Evolutionary conservation across 2,888 invertebrate genomes (phyloP), one percentile per base, ranked within the genome.

Genomic region (Ypsolopha sequella): DNA sequence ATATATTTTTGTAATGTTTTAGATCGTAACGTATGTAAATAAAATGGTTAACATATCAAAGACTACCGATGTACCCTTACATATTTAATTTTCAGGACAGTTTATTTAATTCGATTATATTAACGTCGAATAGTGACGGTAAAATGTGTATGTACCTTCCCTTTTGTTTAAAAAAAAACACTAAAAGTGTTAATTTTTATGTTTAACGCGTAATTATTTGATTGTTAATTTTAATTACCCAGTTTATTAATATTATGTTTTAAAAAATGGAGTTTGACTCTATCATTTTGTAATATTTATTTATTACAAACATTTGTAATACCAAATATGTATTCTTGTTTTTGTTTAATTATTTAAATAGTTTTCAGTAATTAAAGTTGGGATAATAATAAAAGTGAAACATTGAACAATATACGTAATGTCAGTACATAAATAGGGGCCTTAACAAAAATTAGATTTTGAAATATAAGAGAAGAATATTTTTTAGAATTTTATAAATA

Each of bases 311-410:
- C 63, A 75, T 75, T 52, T 80, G 76, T 81, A 80, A 80, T 80
- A 77, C 85, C 85, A 85, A 85, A 85, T 80, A 70, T 72, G 68
- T 65, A 63, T 73, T 69, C 76, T 73, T 76, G 77, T 73, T 68
- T 68, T 72, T 70, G 74, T 79, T 75, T 75, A 72, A 76, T 69
- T 63, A 63, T 71, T 80, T 74, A 77, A 80, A 79, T 80, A 74
- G 77, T 75, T 71, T 67, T 65, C 59, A 64, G 24, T 41, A 41
- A 11, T 61, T 62, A 60, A 41, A 39, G 24, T 10, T 41, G 41
- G 33, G 34, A 36, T 8, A 45, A 14, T 45, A 11, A 11, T 24
- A 33, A 33, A 7, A 38, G 10, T 46, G 54, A 61, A 57, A 70
- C 65, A 61, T 61, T 69, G 68, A 72, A 68, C 68, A 73, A 73